Conservation (phyloP, 2,797 vertebrate species). For the Benthosema pterotum region DNA sequence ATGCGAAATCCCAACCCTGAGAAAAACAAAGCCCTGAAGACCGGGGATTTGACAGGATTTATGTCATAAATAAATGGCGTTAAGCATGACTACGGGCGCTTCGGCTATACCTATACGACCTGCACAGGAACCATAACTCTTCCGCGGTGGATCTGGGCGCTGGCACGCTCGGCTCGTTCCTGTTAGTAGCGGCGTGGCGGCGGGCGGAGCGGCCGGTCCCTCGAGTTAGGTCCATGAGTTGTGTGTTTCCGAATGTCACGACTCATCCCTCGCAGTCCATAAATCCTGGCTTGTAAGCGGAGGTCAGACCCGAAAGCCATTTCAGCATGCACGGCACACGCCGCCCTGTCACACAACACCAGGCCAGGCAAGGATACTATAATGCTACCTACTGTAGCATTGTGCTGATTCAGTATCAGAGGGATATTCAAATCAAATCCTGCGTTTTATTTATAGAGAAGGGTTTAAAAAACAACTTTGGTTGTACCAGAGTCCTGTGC, state of each 20-base stretch:
- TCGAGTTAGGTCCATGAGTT: slow-evolving; percentile 4
- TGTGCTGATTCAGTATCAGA: slow-evolving; percentile 14
- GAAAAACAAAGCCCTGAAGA: no score
- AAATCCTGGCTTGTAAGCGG: slow-evolving; percentile 40
- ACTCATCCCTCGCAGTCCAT: slow-evolving; percentile 15
- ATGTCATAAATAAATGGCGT: no score
- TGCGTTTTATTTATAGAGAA: no score
- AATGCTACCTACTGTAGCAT: slow-evolving; percentile 7
- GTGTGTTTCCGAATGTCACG: slow-evolving; percentile 14
- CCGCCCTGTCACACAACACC: background rate
- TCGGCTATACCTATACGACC: no score
- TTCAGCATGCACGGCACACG: background rate
- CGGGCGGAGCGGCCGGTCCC: background rate
- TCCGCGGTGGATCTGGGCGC: background rate
- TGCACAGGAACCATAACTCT: no score
- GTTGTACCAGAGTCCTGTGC: no score
- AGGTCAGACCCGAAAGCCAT: slow-evolving; percentile 18
- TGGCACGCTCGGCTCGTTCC: background rate
- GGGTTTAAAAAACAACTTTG: no score
- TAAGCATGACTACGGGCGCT: no score
- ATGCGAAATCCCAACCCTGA: no score
- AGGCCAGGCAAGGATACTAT: slow-evolving; percentile 2
- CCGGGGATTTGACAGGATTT: no score
- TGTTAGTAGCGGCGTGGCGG: no score
- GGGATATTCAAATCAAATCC: slow-evolving; percentile 1